Percentiles rank a stretch among this genome's conserved stretches.
phyloP scores from a whole-genome alignment of 2,888 invertebrate genomes.

The Poecilobothrus nobilitatus region DNA sequence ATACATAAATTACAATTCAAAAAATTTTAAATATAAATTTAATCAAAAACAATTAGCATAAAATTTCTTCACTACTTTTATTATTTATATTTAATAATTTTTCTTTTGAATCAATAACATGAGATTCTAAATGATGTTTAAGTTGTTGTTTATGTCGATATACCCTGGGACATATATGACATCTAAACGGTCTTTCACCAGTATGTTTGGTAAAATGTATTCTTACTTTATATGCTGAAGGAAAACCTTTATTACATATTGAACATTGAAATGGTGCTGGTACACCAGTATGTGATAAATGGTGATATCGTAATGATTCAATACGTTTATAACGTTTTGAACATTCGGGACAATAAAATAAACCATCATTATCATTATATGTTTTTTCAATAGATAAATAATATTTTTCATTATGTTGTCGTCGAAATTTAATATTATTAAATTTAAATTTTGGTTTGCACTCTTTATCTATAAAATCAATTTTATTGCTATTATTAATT shows the following conservation, averaged over 20 bases:
- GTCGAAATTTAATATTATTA: neutral
- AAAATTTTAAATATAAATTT: no score
- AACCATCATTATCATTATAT: neutral
- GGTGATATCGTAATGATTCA: neutral
- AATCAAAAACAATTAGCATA: no score
- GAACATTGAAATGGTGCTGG: constrained; percentile 1
- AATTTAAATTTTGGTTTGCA: neutral
- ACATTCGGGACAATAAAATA: neutral
- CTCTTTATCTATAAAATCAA: neutral
- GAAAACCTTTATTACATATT: neutral
- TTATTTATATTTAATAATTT: neutral
- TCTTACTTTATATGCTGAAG: neutral
- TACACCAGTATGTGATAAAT: constrained; percentile 1
- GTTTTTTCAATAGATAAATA: neutral
- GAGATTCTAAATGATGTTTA: neutral
- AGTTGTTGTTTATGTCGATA: constrained; percentile 1
- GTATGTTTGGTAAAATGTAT: neutral
- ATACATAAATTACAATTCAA: no score
- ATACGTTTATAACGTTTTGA: constrained; percentile 4
- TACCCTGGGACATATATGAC: neutral
- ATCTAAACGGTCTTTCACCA: neutral
- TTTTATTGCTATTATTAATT: no score
- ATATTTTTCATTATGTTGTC: neutral
- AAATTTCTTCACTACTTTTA: no score
- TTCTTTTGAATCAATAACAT: neutral